Evolutionary conservation across 2,888 invertebrate genomes (phyloP).

Genomic region (Lutraria lutraria): DNA sequence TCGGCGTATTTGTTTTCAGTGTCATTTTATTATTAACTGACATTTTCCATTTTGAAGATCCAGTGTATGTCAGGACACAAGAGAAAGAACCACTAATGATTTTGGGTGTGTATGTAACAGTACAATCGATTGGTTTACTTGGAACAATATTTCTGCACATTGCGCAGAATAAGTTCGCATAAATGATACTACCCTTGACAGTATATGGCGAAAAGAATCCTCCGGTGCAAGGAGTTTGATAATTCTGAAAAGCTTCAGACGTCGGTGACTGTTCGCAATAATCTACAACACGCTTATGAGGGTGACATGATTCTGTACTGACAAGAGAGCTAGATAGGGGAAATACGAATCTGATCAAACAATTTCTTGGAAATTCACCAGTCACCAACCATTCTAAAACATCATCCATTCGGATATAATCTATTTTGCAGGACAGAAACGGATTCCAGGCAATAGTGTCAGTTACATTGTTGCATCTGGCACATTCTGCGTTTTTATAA

Average conservation of each 20-base stretch:
- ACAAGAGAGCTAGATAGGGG: not conserved
- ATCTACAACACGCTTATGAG: not conserved
- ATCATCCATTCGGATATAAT: not conserved
- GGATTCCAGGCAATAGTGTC: not conserved
- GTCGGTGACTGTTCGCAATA: not conserved
- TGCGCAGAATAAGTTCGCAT: not conserved
- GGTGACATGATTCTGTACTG: not conserved
- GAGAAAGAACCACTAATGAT: not conserved
- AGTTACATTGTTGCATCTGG: not conserved
- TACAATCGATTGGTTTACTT: not conserved
- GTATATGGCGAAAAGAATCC: not conserved
- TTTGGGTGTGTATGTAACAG: not conserved
- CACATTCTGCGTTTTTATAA: constrained; percentile 2
- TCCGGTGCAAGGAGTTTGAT: not conserved
- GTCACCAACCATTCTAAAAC: not conserved
- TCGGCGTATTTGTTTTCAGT: not conserved
- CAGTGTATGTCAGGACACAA: not conserved
- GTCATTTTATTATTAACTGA: not conserved
- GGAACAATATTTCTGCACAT: not conserved
- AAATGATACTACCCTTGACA: not conserved
- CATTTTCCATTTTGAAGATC: not conserved
- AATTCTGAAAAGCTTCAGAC: not conserved
- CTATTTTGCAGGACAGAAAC: not conserved
- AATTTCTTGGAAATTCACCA: not conserved
- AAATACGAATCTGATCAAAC: not conserved